Evolutionary conservation across 2,797 vertebrate species (phyloP), one percentile per base, ranked within the genome.

Genomic region (Helarctos malayanus): DNA sequence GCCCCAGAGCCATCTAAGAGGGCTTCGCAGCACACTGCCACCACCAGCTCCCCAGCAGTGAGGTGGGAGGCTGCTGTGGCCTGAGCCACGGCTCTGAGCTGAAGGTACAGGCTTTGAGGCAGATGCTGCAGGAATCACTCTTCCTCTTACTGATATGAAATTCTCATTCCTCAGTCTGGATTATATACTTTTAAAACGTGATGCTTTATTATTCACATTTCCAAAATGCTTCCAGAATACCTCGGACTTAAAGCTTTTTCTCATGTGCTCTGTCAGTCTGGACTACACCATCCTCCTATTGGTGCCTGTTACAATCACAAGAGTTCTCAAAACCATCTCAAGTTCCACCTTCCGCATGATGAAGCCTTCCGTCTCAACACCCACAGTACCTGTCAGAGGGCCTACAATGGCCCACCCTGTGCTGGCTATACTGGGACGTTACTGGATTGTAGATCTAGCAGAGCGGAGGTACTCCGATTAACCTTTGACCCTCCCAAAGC

Each of bases 381-480:
- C n/a, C 10, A 16, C 5, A 23, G 38, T 10, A 27, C 11, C 1
- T 65, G 6, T 15, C 54, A 45, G 75, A 75, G 65, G 47, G 27
- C 12, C 10, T 5, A 14, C 56, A 35, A 8, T 0, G 35, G 15
- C 27, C 15, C 1, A 2, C 14, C 78, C 59, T 14, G 29, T 2
- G 21, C 19, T 15, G 23, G 23, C 23, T 7, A 2, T 13, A 1
- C 3, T 35, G 3, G 21, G 54, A n/a, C 35, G 14, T 52, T 13
- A 7, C 41, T 49, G 12, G 32, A 2, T 1, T 10, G 13, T 1
- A 5, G 15, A 21, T 32, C 5, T 29, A 4, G 52, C 49, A 45
- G 21, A 41, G 38, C 29, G 0, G 23, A 68, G 4, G 59, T 0
- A 0, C 3, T 1, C 10, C 27, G 1, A 2, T 12, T 3, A 25